Evolutionary conservation across 2,797 vertebrate genomes (phyloP).

Genomic region (Falco cherrug): DNA sequence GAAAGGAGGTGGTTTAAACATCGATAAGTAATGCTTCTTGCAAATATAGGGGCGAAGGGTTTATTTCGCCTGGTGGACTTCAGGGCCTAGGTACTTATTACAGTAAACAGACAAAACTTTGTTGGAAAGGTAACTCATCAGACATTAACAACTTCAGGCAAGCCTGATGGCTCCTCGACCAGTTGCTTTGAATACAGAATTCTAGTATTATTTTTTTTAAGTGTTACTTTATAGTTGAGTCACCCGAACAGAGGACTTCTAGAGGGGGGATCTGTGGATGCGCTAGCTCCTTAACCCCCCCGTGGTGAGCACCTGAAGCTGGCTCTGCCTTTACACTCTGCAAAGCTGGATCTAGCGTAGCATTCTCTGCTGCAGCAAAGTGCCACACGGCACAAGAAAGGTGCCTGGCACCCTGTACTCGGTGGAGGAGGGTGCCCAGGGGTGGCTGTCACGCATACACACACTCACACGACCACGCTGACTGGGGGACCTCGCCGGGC

Average conservation of each 20-base stretch:
- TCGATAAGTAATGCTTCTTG: neutral
- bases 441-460: neutral
- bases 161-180: neutral
- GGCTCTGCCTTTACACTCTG: neutral
- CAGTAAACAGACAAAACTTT: neutral
- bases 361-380: neutral
- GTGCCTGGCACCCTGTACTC: neutral
- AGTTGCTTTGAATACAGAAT: neutral
- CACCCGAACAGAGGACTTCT: neutral
- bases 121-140: neutral
- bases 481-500: neutral
- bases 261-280: neutral
- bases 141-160: neutral
- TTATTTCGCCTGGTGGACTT: neutral
- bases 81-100: neutral
- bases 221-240: neutral
- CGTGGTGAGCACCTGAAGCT: neutral
- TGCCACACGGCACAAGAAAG: accelerated
- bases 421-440: neutral
- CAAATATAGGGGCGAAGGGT: neutral
- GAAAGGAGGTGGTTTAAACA: slow-evolving; percentile 21
- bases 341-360: neutral
- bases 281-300: neutral
- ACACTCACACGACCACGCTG: neutral
- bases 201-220: neutral